phyloP scores from a whole-genome alignment of 92 coral and sea anemone species.

The Porites cylindrica region DNA sequence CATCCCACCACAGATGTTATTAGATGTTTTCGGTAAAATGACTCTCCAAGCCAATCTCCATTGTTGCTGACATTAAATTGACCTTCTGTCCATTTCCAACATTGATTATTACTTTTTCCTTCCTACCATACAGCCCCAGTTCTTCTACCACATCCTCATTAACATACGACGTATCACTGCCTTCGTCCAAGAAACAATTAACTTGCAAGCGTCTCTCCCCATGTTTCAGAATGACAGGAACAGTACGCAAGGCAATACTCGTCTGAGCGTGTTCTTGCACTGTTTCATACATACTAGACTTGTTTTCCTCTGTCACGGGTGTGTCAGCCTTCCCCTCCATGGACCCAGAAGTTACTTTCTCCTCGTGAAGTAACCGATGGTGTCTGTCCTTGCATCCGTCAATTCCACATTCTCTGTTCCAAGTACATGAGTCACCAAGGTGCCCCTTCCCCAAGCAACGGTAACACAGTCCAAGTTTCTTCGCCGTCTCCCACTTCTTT shows the following conservation, averaged over 20 bases:
- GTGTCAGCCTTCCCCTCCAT: no score
- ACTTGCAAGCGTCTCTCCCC: no score
- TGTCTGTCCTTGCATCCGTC: constrained; percentile 33
- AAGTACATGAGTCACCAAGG: no score
- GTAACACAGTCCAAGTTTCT: no score
- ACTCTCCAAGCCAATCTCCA: constrained; percentile 53
- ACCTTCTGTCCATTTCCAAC: constrained; percentile 40
- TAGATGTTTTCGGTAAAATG: constrained; percentile 29
- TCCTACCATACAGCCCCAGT: constrained; percentile 10
- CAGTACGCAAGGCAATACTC: no score
- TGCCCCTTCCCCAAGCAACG: no score
- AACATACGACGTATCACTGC: constrained; percentile 29
- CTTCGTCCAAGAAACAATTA: no score
- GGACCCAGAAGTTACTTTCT: constrained; percentile 2
- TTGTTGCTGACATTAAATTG: constrained; percentile 45
- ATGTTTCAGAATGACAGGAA: no score
- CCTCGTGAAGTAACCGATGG: constrained; percentile 41
- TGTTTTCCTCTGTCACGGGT: no score
- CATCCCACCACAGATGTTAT: constrained; percentile 46
- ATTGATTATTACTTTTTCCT: constrained; percentile 32
- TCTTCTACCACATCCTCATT: constrained; percentile 22
- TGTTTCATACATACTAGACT: no score
- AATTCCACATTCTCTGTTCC: constrained; percentile 4
- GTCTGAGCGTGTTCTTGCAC: neutral
- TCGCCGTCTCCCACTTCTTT: no score